A percentile compares a stretch with the other conserved stretches of the same genome.
These are phyloP conservation scores for Drosophila longiperda DNA, from an alignment of 2,888 invertebrate genomes.

Conservation along the genomic window DNA sequence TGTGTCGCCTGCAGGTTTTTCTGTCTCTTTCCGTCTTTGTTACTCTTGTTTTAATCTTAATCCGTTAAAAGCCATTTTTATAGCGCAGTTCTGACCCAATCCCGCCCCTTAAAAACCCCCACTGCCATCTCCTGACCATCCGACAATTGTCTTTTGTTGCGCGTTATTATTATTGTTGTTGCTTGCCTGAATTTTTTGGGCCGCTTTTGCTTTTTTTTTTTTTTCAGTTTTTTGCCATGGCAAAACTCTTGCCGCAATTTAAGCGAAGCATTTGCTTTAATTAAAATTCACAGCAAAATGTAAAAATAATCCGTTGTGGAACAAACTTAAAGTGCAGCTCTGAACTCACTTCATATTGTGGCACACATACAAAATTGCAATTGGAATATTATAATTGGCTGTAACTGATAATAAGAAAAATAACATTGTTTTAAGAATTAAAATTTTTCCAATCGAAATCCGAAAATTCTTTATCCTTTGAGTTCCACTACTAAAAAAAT, in stretches of 20 bases:
- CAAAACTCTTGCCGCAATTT: slow-evolving; percentile 20
- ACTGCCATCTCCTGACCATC: neutral
- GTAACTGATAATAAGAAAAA: neutral
- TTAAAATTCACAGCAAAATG: slow-evolving; percentile 54
- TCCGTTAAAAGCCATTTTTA: slow-evolving; percentile 62
- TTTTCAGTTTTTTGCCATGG: slow-evolving; percentile 1
- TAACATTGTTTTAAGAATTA: neutral
- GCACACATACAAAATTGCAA: neutral
- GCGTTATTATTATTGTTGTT: slow-evolving; percentile 32
- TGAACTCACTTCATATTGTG: neutral
- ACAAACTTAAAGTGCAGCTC: neutral
- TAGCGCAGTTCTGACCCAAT: slow-evolving; percentile 4
- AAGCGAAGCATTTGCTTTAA: slow-evolving; percentile 54
- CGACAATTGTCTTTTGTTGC: slow-evolving; percentile 57
- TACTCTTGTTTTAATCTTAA: slow-evolving; percentile 66
- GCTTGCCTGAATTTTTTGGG: slow-evolving; percentile 14
- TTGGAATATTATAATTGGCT: neutral
- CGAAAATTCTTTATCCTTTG: neutral
- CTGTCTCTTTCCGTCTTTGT: neutral
- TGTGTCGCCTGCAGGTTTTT: slow-evolving; percentile 45
- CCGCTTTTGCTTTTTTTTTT: slow-evolving; percentile 25
- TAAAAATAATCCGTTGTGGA: neutral
- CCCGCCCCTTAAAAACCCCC: neutral
- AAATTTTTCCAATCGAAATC: neutral
- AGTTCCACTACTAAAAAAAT: neutral